phyloP scores from a whole-genome alignment of 2,797 vertebrate species.

The Sebastes nivosus region DNA sequence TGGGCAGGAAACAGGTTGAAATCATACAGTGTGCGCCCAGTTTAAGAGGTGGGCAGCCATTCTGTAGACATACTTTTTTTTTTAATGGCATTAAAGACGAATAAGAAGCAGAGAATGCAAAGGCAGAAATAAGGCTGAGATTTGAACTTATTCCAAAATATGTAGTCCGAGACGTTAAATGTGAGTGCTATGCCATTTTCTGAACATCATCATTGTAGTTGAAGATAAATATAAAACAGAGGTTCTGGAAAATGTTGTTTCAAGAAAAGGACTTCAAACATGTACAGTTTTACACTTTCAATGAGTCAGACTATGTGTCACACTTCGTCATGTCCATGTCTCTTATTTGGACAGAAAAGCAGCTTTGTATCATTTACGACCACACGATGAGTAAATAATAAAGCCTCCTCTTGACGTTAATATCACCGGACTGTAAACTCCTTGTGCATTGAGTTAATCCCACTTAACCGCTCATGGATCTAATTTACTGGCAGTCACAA shows the following conservation, averaged over 20 bases:
- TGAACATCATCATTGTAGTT: neutral
- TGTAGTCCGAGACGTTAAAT: neutral
- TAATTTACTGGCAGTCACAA: conserved; percentile 12
- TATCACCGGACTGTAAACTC: neutral
- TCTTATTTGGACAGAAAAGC: neutral
- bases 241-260: neutral
- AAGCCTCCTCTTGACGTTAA: neutral
- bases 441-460: neutral
- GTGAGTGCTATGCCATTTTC: neutral
- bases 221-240: neutral
- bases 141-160: neutral
- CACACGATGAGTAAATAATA: conserved; percentile 6
- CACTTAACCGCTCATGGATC: conserved; percentile 9
- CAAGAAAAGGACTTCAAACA: neutral
- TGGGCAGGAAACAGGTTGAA: too few relatives aligned
- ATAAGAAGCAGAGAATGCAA: neutral
- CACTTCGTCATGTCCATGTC: neutral
- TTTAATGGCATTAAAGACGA: neutral
- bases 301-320: neutral
- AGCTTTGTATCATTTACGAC: neutral
- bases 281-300: neutral
- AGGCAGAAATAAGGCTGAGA: neutral
- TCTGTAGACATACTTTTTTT: neutral
- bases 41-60: too few relatives aligned
- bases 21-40: too few relatives aligned